Evolutionary conservation across 2,113 vertebrate species (phyloP).

Genomic region (Macheiramphus alcinus): DNA sequence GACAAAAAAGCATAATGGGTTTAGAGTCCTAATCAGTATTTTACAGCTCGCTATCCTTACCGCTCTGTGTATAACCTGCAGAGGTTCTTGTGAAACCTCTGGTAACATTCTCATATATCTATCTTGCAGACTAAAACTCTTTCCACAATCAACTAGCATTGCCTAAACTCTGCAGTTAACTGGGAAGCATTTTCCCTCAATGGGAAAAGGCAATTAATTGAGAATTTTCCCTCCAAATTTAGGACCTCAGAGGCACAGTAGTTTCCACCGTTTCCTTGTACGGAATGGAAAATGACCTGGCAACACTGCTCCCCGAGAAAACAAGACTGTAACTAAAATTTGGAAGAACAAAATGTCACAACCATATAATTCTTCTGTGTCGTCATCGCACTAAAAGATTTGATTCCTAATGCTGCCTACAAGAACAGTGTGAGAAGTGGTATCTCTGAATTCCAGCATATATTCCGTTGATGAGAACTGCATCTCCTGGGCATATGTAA

Average conservation of each 20-base stretch:
- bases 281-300: neutral
- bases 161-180: neutral
- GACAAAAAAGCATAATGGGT: neutral
- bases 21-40: neutral
- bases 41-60: neutral
- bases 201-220: neutral
- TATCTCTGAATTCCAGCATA: slow-evolving; percentile 40
- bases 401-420: slow-evolving; percentile 4
- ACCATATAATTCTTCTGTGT: neutral
- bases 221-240: neutral
- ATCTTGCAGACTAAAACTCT: neutral
- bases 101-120: neutral
- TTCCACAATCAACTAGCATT: neutral
- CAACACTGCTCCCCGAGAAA: neutral
- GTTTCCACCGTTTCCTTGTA: neutral
- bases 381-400: neutral
- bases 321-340: neutral
- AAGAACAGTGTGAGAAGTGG: slow-evolving; percentile 10
- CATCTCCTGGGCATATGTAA: neutral
- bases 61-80: neutral
- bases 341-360: slow-evolving; percentile 34
- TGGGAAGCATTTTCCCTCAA: neutral
- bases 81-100: neutral
- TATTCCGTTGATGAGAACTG: neutral
- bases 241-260: neutral